Conservation (phyloP, 2,113 vertebrate species). For the Pluvianellus socialis region DNA sequence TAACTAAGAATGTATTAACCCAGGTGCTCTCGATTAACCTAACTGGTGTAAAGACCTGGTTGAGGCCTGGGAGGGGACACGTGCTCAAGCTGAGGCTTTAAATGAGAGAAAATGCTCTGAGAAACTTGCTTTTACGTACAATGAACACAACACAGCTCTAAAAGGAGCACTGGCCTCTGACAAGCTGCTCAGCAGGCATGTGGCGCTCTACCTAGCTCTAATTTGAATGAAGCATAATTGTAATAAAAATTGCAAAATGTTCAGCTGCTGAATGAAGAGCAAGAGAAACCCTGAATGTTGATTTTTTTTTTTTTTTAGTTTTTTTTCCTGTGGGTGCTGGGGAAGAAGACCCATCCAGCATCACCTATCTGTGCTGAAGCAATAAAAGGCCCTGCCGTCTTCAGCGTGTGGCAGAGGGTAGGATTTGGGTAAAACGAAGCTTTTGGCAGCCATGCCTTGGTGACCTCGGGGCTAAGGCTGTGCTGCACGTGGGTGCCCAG, state of each 20-base stretch:
- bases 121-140: background rate
- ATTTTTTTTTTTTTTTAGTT: too few species aligned
- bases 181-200: accelerated
- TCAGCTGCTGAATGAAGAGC: background rate
- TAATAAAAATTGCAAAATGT: background rate
- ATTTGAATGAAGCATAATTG: accelerated
- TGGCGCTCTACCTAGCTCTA: background rate
- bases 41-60: background rate
- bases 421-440: too few species aligned
- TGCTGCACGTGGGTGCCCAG: too few species aligned
- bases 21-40: background rate
- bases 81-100: background rate
- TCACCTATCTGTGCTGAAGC: too few species aligned
- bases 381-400: too few species aligned
- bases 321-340: too few species aligned
- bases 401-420: too few species aligned
- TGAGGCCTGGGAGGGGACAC: background rate
- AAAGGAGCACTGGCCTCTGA: background rate
- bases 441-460: too few species aligned
- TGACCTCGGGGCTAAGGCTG: too few species aligned
- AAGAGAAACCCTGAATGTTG: background rate
- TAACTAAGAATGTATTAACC: conserved; percentile 29
- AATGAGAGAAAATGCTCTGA: background rate
- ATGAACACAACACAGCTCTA: background rate
- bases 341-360: too few species aligned